phyloP scores from a whole-genome alignment of 2,797 vertebrate genomes.

The Enteromius fasciolatus region DNA sequence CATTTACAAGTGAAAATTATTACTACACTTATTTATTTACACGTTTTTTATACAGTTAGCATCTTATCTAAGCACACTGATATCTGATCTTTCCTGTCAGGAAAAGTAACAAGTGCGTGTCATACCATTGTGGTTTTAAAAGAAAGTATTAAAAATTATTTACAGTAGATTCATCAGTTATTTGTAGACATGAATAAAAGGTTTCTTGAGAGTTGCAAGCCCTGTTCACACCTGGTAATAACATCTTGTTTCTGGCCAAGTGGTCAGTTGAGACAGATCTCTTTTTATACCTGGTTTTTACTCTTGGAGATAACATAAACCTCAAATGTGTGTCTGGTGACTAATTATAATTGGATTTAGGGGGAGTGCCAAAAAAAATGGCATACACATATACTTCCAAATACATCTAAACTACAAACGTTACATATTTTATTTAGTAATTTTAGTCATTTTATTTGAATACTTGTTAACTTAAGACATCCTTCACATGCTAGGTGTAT shows the following conservation, averaged over 20 bases:
- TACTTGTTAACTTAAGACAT: background rate
- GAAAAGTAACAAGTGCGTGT: background rate
- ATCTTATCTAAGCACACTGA: background rate
- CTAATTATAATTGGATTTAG: background rate
- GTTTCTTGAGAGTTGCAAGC: background rate
- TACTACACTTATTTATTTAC: background rate
- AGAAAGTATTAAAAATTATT: background rate
- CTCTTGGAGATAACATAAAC: background rate
- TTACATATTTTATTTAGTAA: background rate
- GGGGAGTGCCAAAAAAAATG: background rate
- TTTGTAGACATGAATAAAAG: background rate
- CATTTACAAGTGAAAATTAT: background rate
- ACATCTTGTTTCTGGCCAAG: background rate
- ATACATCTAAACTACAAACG: background rate
- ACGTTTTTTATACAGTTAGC: background rate
- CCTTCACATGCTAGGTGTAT: background rate
- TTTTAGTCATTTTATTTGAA: background rate
- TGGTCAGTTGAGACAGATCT: background rate
- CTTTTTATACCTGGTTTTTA: background rate
- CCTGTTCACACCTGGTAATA: background rate
- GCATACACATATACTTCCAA: background rate
- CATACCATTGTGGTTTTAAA: background rate
- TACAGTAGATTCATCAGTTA: background rate
- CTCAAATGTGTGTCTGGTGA: slow-evolving; percentile 3
- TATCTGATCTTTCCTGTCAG: background rate